phyloP scores from a whole-genome alignment of 2,888 invertebrate genomes.

The Athalia cordata region DNA sequence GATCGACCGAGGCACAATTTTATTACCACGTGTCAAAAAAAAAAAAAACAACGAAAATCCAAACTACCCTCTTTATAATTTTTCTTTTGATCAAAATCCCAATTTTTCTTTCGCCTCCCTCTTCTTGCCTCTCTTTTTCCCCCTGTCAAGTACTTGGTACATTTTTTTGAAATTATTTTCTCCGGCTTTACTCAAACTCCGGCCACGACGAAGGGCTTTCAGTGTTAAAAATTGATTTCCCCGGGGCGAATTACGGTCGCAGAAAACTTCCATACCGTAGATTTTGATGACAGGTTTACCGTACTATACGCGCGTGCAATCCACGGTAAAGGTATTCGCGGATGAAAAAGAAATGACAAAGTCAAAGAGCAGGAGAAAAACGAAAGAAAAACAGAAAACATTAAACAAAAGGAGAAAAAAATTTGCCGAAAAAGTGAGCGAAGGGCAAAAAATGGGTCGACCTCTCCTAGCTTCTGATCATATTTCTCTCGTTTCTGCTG shows the following conservation, averaged over 20 bases:
- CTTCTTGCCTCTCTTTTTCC: background rate
- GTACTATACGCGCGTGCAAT: background rate
- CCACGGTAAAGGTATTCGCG: no score
- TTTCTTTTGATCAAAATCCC: background rate
- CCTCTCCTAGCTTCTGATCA: background rate
- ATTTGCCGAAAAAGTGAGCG: no score
- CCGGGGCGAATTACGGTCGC: conserved; percentile 33
- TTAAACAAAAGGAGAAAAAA: no score
- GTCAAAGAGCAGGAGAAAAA: background rate
- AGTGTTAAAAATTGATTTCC: conserved; percentile 36
- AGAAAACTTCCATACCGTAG: conserved; percentile 29
- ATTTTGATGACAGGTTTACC: conserved; percentile 37
- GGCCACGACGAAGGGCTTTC: background rate
- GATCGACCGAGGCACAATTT: no score
- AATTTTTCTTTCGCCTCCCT: conserved; percentile 36
- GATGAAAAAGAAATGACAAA: background rate
- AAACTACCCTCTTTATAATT: no score
- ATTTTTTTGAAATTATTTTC: background rate
- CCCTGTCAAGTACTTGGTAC: conserved; percentile 21
- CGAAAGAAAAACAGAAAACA: no score
- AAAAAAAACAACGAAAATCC: no score
- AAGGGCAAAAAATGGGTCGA: background rate
- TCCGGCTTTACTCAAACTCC: background rate
- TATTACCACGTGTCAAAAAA: no score
- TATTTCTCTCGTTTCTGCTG: background rate